Evolutionary conservation across 2,888 invertebrate species (phyloP), one percentile per base, ranked within the genome.

Genomic region (Lycocerus yunnanus): DNA sequence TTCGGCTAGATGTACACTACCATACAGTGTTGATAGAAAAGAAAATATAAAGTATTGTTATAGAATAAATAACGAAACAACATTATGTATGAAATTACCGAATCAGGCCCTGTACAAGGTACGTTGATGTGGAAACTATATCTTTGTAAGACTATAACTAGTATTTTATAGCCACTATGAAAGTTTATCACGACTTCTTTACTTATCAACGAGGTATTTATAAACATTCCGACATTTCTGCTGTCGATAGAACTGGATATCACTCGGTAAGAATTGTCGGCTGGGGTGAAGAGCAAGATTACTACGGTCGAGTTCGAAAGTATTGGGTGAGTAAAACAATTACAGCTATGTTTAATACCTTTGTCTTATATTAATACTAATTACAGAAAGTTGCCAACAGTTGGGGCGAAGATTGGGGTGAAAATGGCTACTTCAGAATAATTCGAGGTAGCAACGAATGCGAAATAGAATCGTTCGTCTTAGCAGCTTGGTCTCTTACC

Each of bases 81-180:
- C 83, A 96, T 98, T 80, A 97, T 96, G 96, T 91, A 93, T 70
- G 98, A 98, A 85, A 96, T 98, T 69, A 89, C 92, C 87, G 91
- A 91, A 66, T 96, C 96, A 61, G 98, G 98, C 65, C 98, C 98
- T 1, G 96, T 98, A 1, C 97, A 97, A 91, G 95, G 94, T 93
- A 86, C 84, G 83, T 58, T 16, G 10, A 68, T 59, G 58, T 60
- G 16, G 15, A 16, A 68, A 68, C 18, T 68, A 14, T 18, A 18
- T 18, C 18, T 11, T 15, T 60, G 15, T 16, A 16, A 60, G 3
- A 72, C 11, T 59, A 69, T 24, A 71, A 63, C 20, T 15, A 60
- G 10, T 3, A 60, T 71, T 79, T 87, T 87, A 63, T 88, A 95
- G 97, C 97, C 0, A 93, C 96, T 13, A 95, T 98, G 93, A 92